Evolutionary conservation across 2,888 invertebrate species (phyloP).

Genomic region (Strigamia maritima): DNA sequence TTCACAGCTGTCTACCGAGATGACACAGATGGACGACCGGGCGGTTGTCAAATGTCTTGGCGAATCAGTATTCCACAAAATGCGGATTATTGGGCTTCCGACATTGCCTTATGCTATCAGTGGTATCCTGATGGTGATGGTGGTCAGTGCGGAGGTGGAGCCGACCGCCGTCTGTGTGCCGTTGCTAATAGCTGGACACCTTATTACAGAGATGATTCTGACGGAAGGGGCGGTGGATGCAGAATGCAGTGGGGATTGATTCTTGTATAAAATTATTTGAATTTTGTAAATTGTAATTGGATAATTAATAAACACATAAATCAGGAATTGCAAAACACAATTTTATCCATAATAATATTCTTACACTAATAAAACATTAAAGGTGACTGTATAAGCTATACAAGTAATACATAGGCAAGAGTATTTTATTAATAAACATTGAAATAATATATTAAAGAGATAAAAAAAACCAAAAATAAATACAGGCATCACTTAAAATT

Average conservation of each 20-base stretch:
- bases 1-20: conserved; percentile 40
- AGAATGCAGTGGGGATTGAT: conserved; percentile 40
- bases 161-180: conserved; percentile 39
- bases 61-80: conserved; percentile 7
- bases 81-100: conserved; percentile 28
- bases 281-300: no score
- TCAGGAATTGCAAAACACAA: conserved; percentile 30
- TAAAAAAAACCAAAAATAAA: not conserved
- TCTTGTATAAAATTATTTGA: not conserved
- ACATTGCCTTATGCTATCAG: conserved; percentile 7
- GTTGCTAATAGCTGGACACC: conserved; percentile 33
- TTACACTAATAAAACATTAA: not conserved
- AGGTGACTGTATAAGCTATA: not conserved
- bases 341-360: conserved; percentile 10
- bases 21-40: conserved; percentile 39
- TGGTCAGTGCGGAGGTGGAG: conserved; percentile 41
- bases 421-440: not conserved
- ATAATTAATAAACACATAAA: not conserved
- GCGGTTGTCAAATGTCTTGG: conserved; percentile 42
- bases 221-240: conserved; percentile 40
- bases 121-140: conserved; percentile 44
- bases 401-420: not conserved
- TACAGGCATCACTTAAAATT: not conserved
- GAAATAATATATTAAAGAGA: not conserved
- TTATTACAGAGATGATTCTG: conserved; percentile 41